A percentile compares a stretch with the other conserved stretches of the same genome.
Evolutionary conservation across 1,140 invertebrate species (phyloP).

Genomic region (Heterodera carotae): DNA sequence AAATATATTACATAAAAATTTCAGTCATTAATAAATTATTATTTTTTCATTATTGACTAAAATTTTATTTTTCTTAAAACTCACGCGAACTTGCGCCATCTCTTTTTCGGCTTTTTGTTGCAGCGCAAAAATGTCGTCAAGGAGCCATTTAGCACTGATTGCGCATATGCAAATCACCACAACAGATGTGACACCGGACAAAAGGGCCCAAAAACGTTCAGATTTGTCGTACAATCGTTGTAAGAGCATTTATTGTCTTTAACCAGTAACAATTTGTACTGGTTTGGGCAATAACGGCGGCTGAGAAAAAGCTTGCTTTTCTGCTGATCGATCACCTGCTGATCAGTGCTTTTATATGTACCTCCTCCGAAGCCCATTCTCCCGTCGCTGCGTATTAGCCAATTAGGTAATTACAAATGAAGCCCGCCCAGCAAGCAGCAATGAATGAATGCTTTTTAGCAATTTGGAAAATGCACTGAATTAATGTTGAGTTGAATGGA

Average conservation of each 20-base stretch:
- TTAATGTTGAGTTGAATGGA: too few relatives aligned
- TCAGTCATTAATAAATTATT: too few relatives aligned
- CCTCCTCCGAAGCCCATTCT: too few relatives aligned
- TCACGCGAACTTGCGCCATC: neutral
- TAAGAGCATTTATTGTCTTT: neutral
- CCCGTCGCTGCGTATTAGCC: too few relatives aligned
- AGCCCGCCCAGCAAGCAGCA: too few relatives aligned
- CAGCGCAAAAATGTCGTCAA: neutral
- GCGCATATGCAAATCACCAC: neutral
- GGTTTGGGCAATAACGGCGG: neutral
- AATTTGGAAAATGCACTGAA: too few relatives aligned
- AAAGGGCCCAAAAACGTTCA: neutral
- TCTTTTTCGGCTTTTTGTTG: neutral
- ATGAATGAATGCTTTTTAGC: too few relatives aligned
- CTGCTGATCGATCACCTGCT: too few relatives aligned
- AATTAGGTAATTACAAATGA: too few relatives aligned
- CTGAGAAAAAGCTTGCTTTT: too few relatives aligned
- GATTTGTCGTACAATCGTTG: neutral
- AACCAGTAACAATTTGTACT: neutral
- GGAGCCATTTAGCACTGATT: neutral
- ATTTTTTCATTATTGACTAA: too few relatives aligned
- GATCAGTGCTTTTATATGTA: neutral
- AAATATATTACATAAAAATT: too few relatives aligned
- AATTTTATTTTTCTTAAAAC: neutral
- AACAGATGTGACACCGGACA: neutral